Evolutionary conservation across 53 echinoderm and acorn worm genomes (phyloP), one percentile per base, ranked within the genome.

Genomic region (Temnopleurus reevesii): DNA sequence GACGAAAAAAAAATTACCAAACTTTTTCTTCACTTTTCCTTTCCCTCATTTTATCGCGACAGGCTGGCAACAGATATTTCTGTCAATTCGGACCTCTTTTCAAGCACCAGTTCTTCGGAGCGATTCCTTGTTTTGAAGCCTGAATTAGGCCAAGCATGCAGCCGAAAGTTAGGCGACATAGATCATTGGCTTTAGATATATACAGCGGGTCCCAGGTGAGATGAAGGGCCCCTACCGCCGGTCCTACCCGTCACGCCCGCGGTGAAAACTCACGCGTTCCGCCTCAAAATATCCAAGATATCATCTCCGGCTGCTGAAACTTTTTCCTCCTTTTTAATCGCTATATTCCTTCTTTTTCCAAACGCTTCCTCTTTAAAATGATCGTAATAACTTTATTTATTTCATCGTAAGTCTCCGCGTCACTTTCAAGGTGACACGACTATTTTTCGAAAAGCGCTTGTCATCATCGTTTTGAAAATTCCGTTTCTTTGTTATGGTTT

Each of bases 101-200:
- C 83, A 83, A 55, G 83, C 83, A 53, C 83, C 83, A 83, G 55
- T 83, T 81, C 61, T 59, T 44, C 34, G n/a, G 45, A 58, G 61
- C 58, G 65, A 66, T 47, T 15, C 88, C 51, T 87, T 65, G 65
- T 87, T 63, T 86, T 66, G 65, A 51, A 66, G 71, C 53, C 88
- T 7, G 71, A 87, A 71, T 31, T 55, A 87, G 88, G 88, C 55
- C 88, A 87, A 79, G 79, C 79, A 79, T 79, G 46, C 47, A 25
- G 28, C 17, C 13, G 51, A 79, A 79, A 79, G 27, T 59, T 59
- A 59, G 88, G 49, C 71, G 88, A 51, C 53, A 87, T 27, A 87
- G 88, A 87, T 87, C 88, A 66, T 87, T 87, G 65, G 12, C 8
- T 66, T 66, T 87, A 65, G 71, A 87, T 66, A 87, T 87, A 87